Percentiles rank a stretch among this genome's conserved stretches.
These are phyloP conservation scores for Gnatocerus cornutus DNA, from an alignment of 2,888 invertebrate species.

Conservation along the genomic window DNA sequence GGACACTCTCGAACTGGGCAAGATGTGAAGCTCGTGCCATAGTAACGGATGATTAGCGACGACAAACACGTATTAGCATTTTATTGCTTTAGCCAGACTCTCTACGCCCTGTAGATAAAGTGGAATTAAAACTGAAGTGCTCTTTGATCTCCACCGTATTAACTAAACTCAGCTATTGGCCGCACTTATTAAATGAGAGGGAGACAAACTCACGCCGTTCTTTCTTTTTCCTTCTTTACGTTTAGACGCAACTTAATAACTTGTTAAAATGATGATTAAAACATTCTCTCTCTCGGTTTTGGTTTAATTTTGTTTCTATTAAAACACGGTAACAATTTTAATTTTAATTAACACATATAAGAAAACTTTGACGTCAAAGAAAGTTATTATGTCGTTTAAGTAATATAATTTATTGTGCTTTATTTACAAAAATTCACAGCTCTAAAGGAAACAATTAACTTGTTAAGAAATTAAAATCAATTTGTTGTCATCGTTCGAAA, in stretches of 20 bases:
- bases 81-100: slow-evolving; percentile 75
- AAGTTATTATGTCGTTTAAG: slow-evolving; percentile 54
- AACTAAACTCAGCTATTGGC: slow-evolving; percentile 70
- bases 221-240: slow-evolving; percentile 55
- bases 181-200: slow-evolving; percentile 71
- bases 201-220: slow-evolving; percentile 58
- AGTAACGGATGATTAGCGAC: slow-evolving; percentile 76
- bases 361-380: slow-evolving; percentile 58
- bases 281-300: slow-evolving; percentile 65
- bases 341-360: slow-evolving; percentile 63
- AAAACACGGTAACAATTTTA: slow-evolving; percentile 64
- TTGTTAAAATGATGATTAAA: slow-evolving; percentile 66
- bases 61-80: slow-evolving; percentile 82
- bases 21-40: slow-evolving; percentile 61
- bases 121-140: slow-evolving; percentile 75
- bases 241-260: slow-evolving; percentile 63
- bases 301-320: slow-evolving; percentile 65
- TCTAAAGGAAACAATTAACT: slow-evolving; percentile 64
- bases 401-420: slow-evolving; percentile 67
- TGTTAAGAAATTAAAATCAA: slow-evolving; percentile 48
- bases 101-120: slow-evolving; percentile 74
- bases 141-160: slow-evolving; percentile 73
- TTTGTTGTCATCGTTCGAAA: slow-evolving; percentile 9
- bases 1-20: slow-evolving; percentile 37
- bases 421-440: slow-evolving; percentile 71